A percentile compares a stretch with the other conserved stretches of the same genome.
phyloP scores from a whole-genome alignment of 2,113 vertebrate genomes.

The Tylochromis polylepis region DNA sequence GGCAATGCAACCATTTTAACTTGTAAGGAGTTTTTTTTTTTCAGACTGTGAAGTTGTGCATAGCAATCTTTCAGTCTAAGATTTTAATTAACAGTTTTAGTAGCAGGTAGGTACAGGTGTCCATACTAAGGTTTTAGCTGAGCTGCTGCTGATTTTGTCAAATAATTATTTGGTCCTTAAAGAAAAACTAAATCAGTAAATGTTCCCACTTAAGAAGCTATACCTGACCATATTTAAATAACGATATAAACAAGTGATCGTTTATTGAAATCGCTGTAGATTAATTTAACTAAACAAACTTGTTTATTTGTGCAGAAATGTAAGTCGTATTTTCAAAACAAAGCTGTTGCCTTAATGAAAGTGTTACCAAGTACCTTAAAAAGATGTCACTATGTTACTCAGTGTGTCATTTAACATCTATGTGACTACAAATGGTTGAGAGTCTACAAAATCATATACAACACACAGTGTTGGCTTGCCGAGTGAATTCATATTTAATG shows the following conservation, averaged over 20 bases:
- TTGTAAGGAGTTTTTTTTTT: no score
- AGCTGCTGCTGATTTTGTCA: not conserved
- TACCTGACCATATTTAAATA: not conserved
- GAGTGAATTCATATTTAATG: not conserved
- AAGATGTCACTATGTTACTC: not conserved
- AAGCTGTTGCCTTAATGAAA: slow-evolving; percentile 19
- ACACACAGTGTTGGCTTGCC: not conserved
- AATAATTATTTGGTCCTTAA: not conserved
- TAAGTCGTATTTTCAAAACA: not conserved
- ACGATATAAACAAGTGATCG: accelerated
- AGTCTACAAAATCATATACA: not conserved
- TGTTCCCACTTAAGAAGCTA: not conserved
- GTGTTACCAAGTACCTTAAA: not conserved
- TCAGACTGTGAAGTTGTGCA: not conserved
- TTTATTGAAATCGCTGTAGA: not conserved
- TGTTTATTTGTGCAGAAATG: not conserved
- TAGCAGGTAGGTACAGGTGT: not conserved
- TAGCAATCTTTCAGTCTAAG: not conserved
- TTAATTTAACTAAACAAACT: not conserved
- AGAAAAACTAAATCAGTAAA: not conserved
- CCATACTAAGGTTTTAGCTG: not conserved
- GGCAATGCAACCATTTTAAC: no score
- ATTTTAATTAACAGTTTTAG: not conserved
- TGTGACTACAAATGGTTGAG: not conserved
- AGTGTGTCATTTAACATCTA: not conserved